phyloP scores from a whole-genome alignment of 2,888 invertebrate species.

The Cerceris ruficornis region DNA sequence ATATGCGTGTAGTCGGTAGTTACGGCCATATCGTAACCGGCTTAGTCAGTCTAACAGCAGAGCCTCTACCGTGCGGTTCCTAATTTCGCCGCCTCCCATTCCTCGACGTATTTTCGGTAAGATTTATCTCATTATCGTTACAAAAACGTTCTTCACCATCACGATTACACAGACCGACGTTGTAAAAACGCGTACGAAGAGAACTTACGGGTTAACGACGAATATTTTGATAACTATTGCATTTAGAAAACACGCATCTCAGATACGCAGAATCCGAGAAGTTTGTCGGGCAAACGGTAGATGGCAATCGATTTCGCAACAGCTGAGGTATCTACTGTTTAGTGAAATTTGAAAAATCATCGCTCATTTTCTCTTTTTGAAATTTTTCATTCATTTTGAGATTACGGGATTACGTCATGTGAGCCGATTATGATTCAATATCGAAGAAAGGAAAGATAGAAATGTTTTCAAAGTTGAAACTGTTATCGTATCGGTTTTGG shows the following conservation, averaged over 20 bases:
- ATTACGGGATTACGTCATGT: not conserved
- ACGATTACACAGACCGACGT: not conserved
- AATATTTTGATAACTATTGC: too few species aligned
- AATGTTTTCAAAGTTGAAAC: too few species aligned
- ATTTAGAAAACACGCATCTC: too few species aligned
- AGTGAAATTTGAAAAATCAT: not conserved
- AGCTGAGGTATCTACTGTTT: not conserved
- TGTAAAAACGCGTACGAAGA: not conserved
- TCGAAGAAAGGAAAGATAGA: too few species aligned
- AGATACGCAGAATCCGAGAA: not conserved
- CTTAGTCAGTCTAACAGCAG: constrained; percentile 35
- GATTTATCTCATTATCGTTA: not conserved
- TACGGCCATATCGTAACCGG: not conserved
- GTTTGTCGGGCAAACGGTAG: constrained; percentile 42
- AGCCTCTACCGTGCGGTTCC: constrained; percentile 23
- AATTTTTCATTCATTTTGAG: not conserved
- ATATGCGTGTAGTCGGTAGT: not conserved
- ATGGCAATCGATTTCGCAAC: constrained; percentile 42
- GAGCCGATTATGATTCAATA: not conserved
- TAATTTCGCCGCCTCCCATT: constrained; percentile 2
- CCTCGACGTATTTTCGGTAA: constrained; percentile 24
- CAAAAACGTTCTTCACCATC: not conserved
- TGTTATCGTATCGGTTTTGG: too few species aligned
- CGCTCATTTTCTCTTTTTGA: not conserved
- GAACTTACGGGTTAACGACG: too few species aligned